Evolutionary conservation across 92 coral and sea anemone genomes (phyloP).

Genomic region (Epizoanthus stellaris): DNA sequence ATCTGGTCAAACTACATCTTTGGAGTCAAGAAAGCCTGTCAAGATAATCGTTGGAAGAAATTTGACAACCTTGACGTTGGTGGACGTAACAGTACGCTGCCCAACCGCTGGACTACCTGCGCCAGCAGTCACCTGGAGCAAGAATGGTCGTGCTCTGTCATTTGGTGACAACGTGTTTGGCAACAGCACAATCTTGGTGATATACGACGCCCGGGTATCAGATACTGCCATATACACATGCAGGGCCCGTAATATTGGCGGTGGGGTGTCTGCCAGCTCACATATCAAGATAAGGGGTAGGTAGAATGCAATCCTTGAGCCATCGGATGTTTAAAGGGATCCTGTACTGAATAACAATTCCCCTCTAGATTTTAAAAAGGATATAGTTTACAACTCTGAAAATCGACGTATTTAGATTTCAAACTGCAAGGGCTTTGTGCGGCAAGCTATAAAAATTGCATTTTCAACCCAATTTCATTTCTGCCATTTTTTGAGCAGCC

Average conservation of each 20-base stretch:
- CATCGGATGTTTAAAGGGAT: neutral
- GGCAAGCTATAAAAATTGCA: too few relatives aligned
- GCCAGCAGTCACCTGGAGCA: conserved; percentile 66
- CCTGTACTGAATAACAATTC: neutral
- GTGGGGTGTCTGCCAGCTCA: conserved; percentile 67
- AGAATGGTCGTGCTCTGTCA: conserved; percentile 59
- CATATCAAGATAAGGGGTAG: conserved; percentile 74
- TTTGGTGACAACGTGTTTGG: conserved; percentile 65
- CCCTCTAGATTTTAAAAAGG: neutral
- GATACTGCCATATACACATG: conserved; percentile 90
- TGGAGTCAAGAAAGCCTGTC: conserved; percentile 56
- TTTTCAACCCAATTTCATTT: too few relatives aligned
- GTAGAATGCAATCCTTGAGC: neutral
- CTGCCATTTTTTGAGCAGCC: too few relatives aligned
- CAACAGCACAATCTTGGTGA: conserved; percentile 68
- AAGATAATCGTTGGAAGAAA: conserved; percentile 75
- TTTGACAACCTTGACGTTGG: conserved; percentile 63
- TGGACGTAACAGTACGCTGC: conserved; percentile 58
- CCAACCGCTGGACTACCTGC: conserved; percentile 70
- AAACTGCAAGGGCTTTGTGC: too few relatives aligned
- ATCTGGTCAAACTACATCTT: conserved; percentile 22
- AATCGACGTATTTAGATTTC: too few relatives aligned
- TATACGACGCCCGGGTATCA: conserved; percentile 65
- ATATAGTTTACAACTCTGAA: neutral
- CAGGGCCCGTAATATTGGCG: conserved; percentile 78